These are phyloP conservation scores for Acrobasis repandana DNA, from an alignment of 2,888 invertebrate genomes.

Conservation along the genomic window DNA sequence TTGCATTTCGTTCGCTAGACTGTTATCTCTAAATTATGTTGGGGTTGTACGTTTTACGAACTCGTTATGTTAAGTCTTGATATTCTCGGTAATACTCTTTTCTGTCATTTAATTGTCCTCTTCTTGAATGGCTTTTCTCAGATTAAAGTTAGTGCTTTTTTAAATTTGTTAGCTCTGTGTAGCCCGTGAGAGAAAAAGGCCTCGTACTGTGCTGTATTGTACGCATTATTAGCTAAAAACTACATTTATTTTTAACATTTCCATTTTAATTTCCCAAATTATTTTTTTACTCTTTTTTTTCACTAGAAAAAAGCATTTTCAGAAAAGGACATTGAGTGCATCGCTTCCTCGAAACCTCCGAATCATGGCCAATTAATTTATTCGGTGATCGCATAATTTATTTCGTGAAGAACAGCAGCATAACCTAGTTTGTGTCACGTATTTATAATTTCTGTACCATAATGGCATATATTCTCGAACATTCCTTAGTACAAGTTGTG, in stretches of 20 bases:
- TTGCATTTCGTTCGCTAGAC: slow-evolving; percentile 70
- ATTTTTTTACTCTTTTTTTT: too few relatives aligned
- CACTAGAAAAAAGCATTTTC: too few relatives aligned
- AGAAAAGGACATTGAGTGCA: background rate
- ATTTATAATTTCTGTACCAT: slow-evolving; percentile 83
- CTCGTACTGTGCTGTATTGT: too few relatives aligned
- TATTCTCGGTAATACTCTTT: slow-evolving; percentile 56
- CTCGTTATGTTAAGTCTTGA: slow-evolving; percentile 37
- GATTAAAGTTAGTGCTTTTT: background rate
- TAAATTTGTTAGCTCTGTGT: background rate
- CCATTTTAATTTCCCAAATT: too few relatives aligned
- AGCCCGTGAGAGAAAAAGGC: background rate
- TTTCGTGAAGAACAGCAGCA: slow-evolving; percentile 63
- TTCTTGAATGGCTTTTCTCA: background rate
- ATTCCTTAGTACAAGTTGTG: slow-evolving; percentile 64
- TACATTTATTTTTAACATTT: too few relatives aligned
- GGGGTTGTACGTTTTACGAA: slow-evolving; percentile 44
- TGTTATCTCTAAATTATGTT: slow-evolving; percentile 60
- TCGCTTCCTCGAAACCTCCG: slow-evolving; percentile 8
- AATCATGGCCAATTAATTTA: slow-evolving; percentile 53
- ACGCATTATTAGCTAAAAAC: too few relatives aligned
- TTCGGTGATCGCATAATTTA: slow-evolving; percentile 64
- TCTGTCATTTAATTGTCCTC: background rate
- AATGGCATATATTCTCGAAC: slow-evolving; percentile 56
- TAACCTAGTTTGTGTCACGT: slow-evolving; percentile 59